Conservation (phyloP, 2,797 vertebrate genomes). For the Fistularia tabacaria region DNA sequence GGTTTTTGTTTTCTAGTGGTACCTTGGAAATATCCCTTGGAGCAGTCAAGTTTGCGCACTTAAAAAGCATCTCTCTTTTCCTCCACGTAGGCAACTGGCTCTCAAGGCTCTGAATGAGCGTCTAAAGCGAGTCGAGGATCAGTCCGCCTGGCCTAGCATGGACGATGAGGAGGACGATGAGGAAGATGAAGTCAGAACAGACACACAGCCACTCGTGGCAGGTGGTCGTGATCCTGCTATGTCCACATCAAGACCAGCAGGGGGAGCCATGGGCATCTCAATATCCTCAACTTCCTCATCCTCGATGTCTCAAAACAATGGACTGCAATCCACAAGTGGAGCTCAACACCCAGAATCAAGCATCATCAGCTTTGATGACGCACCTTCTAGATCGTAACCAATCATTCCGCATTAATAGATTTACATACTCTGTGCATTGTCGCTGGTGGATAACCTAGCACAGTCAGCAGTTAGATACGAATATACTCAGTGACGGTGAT, state of each 20-base stretch:
- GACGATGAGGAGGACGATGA: constrained; percentile 92
- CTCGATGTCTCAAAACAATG: constrained; percentile 50
- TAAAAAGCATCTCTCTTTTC: neutral
- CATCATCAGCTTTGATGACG: constrained; percentile 92
- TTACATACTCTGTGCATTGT: constrained; percentile 22
- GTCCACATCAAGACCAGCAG: constrained; percentile 28
- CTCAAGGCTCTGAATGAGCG: constrained; percentile 96
- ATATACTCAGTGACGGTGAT: constrained; percentile 36
- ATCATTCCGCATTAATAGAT: constrained; percentile 28
- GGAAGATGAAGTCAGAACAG: constrained; percentile 80
- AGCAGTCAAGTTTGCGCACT: no score
- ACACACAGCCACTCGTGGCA: constrained; percentile 74
- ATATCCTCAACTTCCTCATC: constrained; percentile 55
- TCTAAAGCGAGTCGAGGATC: constrained; percentile 92
- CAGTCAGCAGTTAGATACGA: constrained; percentile 36
- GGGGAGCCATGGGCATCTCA: constrained; percentile 43
- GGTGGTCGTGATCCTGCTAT: constrained; percentile 49
- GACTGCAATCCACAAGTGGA: constrained; percentile 42
- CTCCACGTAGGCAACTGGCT: constrained; percentile 85
- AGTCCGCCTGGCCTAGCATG: constrained; percentile 96
- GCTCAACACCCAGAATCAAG: constrained; percentile 81
- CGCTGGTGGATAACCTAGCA: constrained; percentile 42
- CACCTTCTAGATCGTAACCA: constrained; percentile 82
- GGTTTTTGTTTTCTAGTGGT: no score
- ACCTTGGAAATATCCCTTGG: no score